phyloP scores from a whole-genome alignment of 92 coral and sea anemone species.

The Paragorgia papillata region DNA sequence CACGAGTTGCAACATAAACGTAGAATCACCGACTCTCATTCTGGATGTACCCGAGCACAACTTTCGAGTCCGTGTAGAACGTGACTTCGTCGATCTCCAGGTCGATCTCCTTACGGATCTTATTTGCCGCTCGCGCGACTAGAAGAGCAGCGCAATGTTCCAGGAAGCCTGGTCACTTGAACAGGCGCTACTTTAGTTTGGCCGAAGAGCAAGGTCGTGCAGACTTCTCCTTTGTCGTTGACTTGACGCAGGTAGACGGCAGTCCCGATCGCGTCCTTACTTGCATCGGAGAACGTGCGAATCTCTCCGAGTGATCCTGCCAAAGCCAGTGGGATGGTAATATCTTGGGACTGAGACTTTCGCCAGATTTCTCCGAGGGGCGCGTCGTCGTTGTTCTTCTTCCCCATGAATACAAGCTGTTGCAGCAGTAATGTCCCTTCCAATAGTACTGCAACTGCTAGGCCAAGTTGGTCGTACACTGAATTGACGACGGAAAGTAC shows the following conservation, averaged over 20 bases:
- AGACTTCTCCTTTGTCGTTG: conserved; percentile 22
- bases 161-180: conserved; percentile 57
- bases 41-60: conserved; percentile 60
- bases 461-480: conserved; percentile 38
- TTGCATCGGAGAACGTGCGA: conserved; percentile 62
- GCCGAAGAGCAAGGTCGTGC: conserved; percentile 45
- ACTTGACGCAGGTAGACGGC: conserved; percentile 34
- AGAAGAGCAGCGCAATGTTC: conserved; percentile 55
- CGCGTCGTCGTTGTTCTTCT: neutral
- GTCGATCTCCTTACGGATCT: conserved; percentile 10
- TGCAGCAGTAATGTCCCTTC: conserved; percentile 50
- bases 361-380: conserved; percentile 52
- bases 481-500: conserved; percentile 53
- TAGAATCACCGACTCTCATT: conserved; percentile 58
- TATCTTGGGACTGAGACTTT: conserved; percentile 47
- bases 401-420: conserved; percentile 21
- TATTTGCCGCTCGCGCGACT: conserved; percentile 37
- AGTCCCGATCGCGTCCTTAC: conserved; percentile 58
- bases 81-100: conserved; percentile 38
- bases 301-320: conserved; percentile 35
- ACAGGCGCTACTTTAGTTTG: conserved; percentile 57
- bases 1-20: conserved; percentile 65
- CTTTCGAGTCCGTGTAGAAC: conserved; percentile 61
- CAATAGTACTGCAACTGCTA: conserved; percentile 46
- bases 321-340: conserved; percentile 35